Percentiles rank a stretch among this genome's conserved stretches.
Evolutionary conservation across 2,888 invertebrate genomes (phyloP).

Genomic region (Athalia circularis): DNA sequence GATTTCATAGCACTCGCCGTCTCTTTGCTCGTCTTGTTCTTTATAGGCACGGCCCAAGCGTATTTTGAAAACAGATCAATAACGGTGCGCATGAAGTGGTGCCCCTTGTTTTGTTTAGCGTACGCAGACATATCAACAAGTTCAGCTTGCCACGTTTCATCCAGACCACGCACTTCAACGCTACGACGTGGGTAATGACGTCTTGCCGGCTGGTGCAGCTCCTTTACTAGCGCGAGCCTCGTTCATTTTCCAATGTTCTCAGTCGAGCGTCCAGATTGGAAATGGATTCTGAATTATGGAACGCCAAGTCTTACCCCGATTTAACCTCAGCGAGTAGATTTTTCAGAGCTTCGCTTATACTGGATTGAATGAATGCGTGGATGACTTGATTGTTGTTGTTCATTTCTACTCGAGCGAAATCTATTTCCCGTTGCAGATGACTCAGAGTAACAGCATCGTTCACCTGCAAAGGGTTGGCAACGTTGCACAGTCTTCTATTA

Average conservation of each 20-base stretch:
- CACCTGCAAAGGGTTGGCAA: not conserved
- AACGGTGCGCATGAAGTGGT: constrained; percentile 60
- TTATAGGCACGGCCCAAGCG: constrained; percentile 64
- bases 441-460: not conserved
- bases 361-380: too few relatives aligned
- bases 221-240: constrained; percentile 46
- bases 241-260: constrained; percentile 9
- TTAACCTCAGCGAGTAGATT: too few relatives aligned
- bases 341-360: too few relatives aligned
- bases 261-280: constrained; percentile 52
- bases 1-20: constrained; percentile 43
- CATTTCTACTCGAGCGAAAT: too few relatives aligned
- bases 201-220: constrained; percentile 66
- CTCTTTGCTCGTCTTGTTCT: constrained; percentile 38
- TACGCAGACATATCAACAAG: constrained; percentile 65
- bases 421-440: not conserved
- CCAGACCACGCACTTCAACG: constrained; percentile 63
- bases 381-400: too few relatives aligned
- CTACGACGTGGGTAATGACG: constrained; percentile 60
- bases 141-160: constrained; percentile 72
- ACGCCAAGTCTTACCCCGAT: too few relatives aligned
- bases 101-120: constrained; percentile 62
- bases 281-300: not conserved
- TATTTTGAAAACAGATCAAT: constrained; percentile 71
- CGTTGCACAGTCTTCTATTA: not conserved